Evolutionary conservation across 2,888 invertebrate species (phyloP), one percentile per base, ranked within the genome.

Genomic region (Parascotia fuliginaria): DNA sequence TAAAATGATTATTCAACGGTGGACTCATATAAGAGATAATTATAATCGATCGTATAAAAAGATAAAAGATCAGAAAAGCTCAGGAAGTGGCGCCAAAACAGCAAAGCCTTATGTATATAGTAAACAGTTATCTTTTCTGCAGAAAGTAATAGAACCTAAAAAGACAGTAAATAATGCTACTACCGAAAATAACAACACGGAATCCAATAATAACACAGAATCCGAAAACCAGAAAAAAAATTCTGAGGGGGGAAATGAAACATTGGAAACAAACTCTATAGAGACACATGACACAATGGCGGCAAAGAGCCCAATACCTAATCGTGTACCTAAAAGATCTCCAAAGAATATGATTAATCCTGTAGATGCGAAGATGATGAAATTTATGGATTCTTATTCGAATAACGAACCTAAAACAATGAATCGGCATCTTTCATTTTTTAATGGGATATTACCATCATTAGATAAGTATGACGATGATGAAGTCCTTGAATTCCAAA

Each of bases 31-130:
- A n/a, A n/a, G n/a, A n/a, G n/a, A n/a, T n/a, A n/a, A 67, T 61
- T 65, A 63, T 58, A 60, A 65, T 53, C 55, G 66, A 60, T 67
- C 66, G 16, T 52, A 43, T 58, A 67, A 62, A 59, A 67, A 59
- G 59, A 56, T 60, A 54, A 28, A 65, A 53, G 33, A 51, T 48
- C 64, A 63, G 56, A 60, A 59, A 31, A 55, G 59, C 15, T 51
- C 52, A 55, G 54, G 56, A 60, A 55, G n/a, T n/a, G n/a, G n/a
- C n/a, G n/a, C n/a, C n/a, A n/a, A n/a, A n/a, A n/a, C n/a, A n/a
- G n/a, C n/a, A n/a, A n/a, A n/a, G n/a, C n/a, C n/a, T n/a, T n/a
- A n/a, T n/a, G n/a, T n/a, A n/a, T n/a, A n/a, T n/a, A 64, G 56
- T 52, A 60, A 60, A 60, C 60, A 60, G 53, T 60, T 65, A 56